Conservation (phyloP, 2,888 invertebrate genomes). For the Dyspetes luteomarginatus region DNA sequence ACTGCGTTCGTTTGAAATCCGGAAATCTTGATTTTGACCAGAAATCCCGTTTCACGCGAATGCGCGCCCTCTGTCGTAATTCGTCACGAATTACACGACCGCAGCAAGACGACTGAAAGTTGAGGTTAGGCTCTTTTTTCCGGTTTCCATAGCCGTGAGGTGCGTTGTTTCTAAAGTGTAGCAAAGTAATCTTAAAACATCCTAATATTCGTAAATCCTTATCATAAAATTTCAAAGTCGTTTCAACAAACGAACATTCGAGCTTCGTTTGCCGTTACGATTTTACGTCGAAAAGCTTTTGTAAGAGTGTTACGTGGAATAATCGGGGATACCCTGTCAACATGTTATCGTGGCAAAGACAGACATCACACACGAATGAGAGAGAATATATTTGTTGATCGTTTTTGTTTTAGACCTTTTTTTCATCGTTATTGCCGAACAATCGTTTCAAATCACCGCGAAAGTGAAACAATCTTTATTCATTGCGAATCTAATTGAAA, state of each 20-base stretch:
- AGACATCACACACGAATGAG: neutral
- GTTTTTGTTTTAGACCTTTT: neutral
- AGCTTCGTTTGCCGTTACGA: constrained; percentile 19
- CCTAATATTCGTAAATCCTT: constrained; percentile 66
- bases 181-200: constrained; percentile 77
- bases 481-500: neutral
- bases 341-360: constrained; percentile 55
- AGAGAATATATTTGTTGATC: neutral
- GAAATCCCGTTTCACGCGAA: constrained; percentile 2
- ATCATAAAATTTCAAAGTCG: neutral
- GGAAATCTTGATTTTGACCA: constrained; percentile 25
- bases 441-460: neutral
- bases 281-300: constrained; percentile 36
- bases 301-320: constrained; percentile 39
- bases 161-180: constrained; percentile 69
- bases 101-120: constrained; percentile 53
- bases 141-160: constrained; percentile 76
- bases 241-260: constrained; percentile 31
- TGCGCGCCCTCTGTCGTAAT: constrained; percentile 18
- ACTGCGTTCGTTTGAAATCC: constrained; percentile 13
- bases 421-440: neutral
- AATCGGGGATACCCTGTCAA: constrained; percentile 54
- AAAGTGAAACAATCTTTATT: neutral
- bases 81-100: neutral
- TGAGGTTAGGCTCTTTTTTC: constrained; percentile 77